Evolutionary conservation across 2,113 vertebrate genomes (phyloP).

Genomic region (Zosterops pallidus): DNA sequence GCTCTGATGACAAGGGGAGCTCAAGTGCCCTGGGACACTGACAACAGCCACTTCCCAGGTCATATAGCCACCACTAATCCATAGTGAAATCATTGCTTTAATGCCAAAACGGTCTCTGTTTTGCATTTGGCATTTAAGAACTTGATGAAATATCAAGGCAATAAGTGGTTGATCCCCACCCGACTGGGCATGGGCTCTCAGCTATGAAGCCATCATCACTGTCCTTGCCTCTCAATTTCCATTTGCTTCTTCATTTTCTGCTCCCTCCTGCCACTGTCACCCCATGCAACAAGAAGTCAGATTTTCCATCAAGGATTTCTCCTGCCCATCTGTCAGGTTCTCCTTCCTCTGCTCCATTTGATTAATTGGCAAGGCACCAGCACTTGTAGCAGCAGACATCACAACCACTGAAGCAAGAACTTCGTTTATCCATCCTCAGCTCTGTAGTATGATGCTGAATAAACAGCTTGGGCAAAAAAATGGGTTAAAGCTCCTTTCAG

Average conservation of each 20-base stretch:
- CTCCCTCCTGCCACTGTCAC: no score
- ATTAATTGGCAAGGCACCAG: neutral
- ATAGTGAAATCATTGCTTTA: neutral
- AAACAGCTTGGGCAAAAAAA: neutral
- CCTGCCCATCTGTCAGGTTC: rapidly evolving
- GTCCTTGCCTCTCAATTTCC: neutral
- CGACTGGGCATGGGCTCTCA: neutral
- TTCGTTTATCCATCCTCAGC: constrained; percentile 25
- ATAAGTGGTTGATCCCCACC: neutral
- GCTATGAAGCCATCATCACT: neutral
- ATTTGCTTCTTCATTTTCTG: neutral
- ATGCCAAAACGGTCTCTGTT: neutral
- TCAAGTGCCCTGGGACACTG: rapidly evolving
- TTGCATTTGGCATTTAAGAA: neutral
- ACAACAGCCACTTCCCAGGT: neutral
- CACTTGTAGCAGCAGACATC: rapidly evolving
- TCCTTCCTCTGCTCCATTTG: neutral
- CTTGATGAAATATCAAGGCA: neutral
- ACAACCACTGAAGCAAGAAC: neutral
- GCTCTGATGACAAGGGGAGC: neutral
- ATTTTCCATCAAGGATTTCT: neutral
- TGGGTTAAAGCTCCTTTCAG: neutral
- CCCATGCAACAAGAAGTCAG: neutral
- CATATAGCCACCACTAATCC: neutral
- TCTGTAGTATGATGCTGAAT: neutral